Base-by-base conservation (phyloP, 2,113 vertebrate species). In the Mormyrus lacerda region DNA sequence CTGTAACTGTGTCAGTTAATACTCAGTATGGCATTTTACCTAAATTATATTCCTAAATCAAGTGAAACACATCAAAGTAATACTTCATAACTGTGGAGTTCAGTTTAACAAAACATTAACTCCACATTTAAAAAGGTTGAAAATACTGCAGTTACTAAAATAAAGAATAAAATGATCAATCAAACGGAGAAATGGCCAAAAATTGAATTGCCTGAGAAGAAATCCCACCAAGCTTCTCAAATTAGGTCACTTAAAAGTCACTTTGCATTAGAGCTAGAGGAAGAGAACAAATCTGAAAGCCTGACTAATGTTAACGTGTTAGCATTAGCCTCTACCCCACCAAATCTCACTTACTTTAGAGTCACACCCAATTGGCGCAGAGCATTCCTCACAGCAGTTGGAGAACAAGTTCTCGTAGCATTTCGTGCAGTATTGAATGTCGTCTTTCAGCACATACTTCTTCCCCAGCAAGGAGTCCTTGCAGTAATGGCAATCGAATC, bases 361-460 rank as follows among this genome's bases (percentile, higher is more conserved):
- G 92, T 95, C 94, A 7, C 97, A 98, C 91, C 96, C 96, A 79
- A 99, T 98, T 3, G 95, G 95, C 79, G 92, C 91, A 92, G 97
- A 96, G 94, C 98, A 99, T 13, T 94, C 94, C 61, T 98, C 95
- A 87, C 98, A 99, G 92, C 94, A 94, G 94, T 97, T 98, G 87
- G 97, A 95, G 55, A 98, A 99, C 31, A 98, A 93, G 90, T 93
- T 97, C 92, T 99, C 96, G 0, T 98, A 98, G 89, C 98, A 99
- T 0, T 96, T 95, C 17, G 97, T 92, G 76, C 98, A 99, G 92
- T 98, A 99, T 58, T 97, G 95, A 0, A 94, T 96, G 91, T 98
- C 96, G 13, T 97, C 97, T 93, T 96, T 98, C 27, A 97, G 91
- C 0, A 97, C 94, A 1, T 97, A 99, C 85, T 97, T 98, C 94